Percentiles rank a stretch among this genome's conserved stretches.
Evolutionary conservation across 2,888 invertebrate genomes (phyloP).

Genomic region (Epistrophella euchroma): DNA sequence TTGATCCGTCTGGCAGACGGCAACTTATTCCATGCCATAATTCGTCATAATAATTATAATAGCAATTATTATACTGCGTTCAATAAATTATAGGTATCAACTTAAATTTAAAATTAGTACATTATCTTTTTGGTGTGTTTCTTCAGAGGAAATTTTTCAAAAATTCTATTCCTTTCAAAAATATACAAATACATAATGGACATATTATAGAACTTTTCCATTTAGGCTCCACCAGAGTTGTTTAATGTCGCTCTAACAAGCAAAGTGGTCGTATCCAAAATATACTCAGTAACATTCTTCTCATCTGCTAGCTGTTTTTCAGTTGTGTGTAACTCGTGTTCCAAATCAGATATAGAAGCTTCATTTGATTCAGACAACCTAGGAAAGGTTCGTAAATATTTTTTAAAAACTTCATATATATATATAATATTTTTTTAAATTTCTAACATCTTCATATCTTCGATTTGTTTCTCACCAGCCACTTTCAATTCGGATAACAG

Average conservation of each 20-base stretch:
- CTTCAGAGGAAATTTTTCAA: too few species aligned
- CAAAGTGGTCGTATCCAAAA: conserved; percentile 64
- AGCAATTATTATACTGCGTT: too few species aligned
- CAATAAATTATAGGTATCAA: too few species aligned
- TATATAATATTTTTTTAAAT: neutral
- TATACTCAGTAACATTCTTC: conserved; percentile 67
- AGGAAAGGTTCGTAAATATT: neutral
- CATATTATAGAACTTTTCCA: neutral
- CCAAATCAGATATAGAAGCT: conserved; percentile 36
- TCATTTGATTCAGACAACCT: conserved; percentile 41
- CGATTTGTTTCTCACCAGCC: conserved; percentile 45
- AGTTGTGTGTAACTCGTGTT: conserved; percentile 54
- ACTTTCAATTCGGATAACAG: conserved; percentile 45
- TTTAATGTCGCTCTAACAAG: conserved; percentile 49
- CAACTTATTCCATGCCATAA: too few species aligned
- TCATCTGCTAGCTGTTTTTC: conserved; percentile 69
- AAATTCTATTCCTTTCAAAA: too few species aligned
- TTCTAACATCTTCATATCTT: conserved; percentile 44
- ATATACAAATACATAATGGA: neutral
- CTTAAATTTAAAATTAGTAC: too few species aligned
- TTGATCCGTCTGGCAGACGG: too few species aligned
- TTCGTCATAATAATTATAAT: too few species aligned
- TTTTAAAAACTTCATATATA: neutral
- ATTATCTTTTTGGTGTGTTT: too few species aligned
- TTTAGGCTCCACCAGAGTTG: conserved; percentile 7